phyloP scores from a whole-genome alignment of 37 sponge, comb jelly and placozoan genomes.

The Agelas oroides region DNA sequence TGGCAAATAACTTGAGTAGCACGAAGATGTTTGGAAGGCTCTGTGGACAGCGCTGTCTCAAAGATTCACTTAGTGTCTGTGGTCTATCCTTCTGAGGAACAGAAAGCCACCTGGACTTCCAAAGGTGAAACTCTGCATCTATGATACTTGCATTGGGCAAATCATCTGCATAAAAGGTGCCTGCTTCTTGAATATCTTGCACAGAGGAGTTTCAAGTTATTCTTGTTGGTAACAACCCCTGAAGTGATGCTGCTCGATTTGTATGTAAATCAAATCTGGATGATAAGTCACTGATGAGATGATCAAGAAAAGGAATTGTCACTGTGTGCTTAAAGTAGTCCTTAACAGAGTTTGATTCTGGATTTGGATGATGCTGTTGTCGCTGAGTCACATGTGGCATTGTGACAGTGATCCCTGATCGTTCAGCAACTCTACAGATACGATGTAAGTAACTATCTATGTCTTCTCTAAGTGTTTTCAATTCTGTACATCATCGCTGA shows the following conservation, averaged over 20 bases:
- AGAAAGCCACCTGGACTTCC: too few species aligned
- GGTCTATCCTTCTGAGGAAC: too few species aligned
- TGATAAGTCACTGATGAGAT: conserved; percentile 48
- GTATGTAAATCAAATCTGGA: too few species aligned
- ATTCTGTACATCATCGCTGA: conserved; percentile 6
- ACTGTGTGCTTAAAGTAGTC: conserved; percentile 50
- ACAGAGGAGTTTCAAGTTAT: conserved; percentile 26
- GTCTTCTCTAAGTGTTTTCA: conserved; percentile 22
- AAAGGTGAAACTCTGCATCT: conserved; percentile 36
- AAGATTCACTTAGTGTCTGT: too few species aligned
- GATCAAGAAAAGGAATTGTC: conserved; percentile 72
- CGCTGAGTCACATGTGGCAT: too few species aligned
- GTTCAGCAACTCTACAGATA: conserved; percentile 42
- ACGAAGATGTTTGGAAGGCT: too few species aligned
- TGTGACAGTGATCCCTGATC: conserved; percentile 31
- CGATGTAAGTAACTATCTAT: conserved; percentile 40
- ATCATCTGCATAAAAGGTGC: too few species aligned
- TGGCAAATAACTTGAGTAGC: too few species aligned
- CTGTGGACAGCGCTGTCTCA: too few species aligned
- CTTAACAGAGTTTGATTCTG: conserved; percentile 22
- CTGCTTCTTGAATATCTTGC: too few species aligned
- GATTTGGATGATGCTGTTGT: too few species aligned
- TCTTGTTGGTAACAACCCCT: conserved; percentile 34
- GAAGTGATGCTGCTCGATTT: conserved; percentile 41
- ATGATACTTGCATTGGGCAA: too few species aligned